Evolutionary conservation across 2,888 invertebrate genomes (phyloP).

Genomic region (Cheilosia soror): DNA sequence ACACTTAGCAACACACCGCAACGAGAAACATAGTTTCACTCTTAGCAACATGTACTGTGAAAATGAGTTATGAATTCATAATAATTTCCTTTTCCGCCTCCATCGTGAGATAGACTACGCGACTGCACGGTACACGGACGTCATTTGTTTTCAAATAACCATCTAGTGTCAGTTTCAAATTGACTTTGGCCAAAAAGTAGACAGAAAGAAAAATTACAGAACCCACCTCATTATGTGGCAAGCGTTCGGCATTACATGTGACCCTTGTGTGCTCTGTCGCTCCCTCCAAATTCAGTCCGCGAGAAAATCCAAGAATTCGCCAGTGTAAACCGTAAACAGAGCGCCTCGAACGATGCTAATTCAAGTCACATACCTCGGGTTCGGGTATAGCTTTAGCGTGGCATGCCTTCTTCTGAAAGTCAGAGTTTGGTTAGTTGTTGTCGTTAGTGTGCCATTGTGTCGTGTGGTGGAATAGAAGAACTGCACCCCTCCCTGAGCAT

Average conservation of each 20-base stretch:
- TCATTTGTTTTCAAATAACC: constrained; percentile 64
- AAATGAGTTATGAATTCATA: constrained; percentile 73
- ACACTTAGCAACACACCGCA: constrained; percentile 48
- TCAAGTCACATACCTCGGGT: constrained; percentile 69
- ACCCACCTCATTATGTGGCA: constrained; percentile 75
- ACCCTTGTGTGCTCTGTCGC: constrained; percentile 68
- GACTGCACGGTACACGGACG: constrained; percentile 21
- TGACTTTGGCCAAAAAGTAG: constrained; percentile 42
- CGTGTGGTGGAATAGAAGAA: constrained; percentile 44
- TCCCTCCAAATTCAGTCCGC: constrained; percentile 61
- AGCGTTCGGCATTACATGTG: constrained; percentile 59
- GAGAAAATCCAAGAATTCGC: constrained; percentile 45
- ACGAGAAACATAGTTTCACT: constrained; percentile 39
- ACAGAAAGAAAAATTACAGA: constrained; percentile 57
- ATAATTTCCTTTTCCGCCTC: constrained; percentile 31
- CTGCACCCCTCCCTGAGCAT: constrained; percentile 53
- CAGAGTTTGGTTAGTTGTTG: constrained; percentile 49
- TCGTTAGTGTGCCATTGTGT: constrained; percentile 70
- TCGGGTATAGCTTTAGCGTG: no score
- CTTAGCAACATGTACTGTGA: constrained; percentile 60
- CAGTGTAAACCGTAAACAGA: constrained; percentile 8
- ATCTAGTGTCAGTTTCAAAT: constrained; percentile 44
- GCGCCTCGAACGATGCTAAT: constrained; percentile 69
- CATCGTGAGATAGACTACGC: not conserved
- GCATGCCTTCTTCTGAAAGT: constrained; percentile 67